Conservation (phyloP, 2,797 vertebrate species). For the Coregonus ussuriensis region DNA sequence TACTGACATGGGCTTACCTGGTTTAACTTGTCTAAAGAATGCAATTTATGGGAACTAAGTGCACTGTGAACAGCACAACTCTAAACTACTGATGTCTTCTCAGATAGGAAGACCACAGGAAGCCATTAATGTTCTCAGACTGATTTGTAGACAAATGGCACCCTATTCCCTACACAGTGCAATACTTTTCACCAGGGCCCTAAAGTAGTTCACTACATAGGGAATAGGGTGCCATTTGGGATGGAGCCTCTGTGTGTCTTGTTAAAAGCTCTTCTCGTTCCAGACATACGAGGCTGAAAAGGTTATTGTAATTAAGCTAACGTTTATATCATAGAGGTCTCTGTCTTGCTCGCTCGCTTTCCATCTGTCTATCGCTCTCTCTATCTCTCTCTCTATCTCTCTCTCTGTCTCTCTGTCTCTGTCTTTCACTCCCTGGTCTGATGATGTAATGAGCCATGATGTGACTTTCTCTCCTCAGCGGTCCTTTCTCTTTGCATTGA, state of each 20-base stretch:
- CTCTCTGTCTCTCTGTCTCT: not conserved
- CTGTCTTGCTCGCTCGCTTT: not conserved
- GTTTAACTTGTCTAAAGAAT: slow-evolving; percentile 6
- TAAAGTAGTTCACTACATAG: not conserved
- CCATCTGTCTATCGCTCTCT: too few species aligned
- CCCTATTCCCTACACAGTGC: not conserved
- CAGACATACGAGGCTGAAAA: not conserved
- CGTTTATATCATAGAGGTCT: slow-evolving; percentile 1
- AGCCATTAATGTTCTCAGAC: not conserved
- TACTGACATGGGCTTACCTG: not conserved
- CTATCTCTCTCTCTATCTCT: not conserved
- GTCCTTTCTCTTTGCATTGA: not conserved
- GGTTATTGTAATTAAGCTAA: slow-evolving; percentile 3
- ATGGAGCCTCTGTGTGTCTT: not conserved
- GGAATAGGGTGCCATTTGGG: not conserved
- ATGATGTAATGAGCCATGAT: not conserved
- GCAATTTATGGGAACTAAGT: slow-evolving; percentile 1
- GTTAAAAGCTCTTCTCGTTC: not conserved
- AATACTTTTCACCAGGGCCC: too few species aligned
- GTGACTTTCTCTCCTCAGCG: not conserved
- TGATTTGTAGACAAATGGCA: not conserved
- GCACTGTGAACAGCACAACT: not conserved
- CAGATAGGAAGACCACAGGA: not conserved
- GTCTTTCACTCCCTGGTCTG: not conserved
- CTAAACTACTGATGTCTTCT: slow-evolving; percentile 6